Evolutionary conservation across 2,113 vertebrate species (phyloP).

Genomic region (Ornithorhynchus anatinus): DNA sequence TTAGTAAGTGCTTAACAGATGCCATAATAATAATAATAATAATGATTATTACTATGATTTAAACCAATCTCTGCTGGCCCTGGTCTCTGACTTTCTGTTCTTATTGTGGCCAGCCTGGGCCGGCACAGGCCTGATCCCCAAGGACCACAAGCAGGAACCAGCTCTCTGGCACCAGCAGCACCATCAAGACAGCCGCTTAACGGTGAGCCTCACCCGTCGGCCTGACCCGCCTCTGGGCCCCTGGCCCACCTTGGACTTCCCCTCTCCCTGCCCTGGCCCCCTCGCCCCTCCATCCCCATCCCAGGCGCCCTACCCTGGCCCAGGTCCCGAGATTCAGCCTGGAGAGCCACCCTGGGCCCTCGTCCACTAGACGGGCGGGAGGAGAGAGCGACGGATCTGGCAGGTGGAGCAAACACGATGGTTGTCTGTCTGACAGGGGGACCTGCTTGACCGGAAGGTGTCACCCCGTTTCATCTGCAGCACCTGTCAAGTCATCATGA

Average conservation of each 20-base stretch:
- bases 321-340: not conserved
- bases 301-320: not conserved
- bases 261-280: not conserved
- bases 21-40: not conserved
- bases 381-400: too few relatives aligned
- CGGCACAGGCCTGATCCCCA: not conserved
- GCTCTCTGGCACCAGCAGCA: not conserved
- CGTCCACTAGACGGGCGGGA: too few relatives aligned
- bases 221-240: not conserved
- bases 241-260: too few relatives aligned
- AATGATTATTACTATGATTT: not conserved
- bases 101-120: not conserved
- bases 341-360: not conserved
- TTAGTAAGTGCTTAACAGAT: not conserved
- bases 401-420: too few relatives aligned
- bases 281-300: not conserved
- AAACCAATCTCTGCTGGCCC: not conserved
- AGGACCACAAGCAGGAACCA: not conserved
- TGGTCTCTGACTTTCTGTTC: not conserved
- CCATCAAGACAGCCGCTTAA: not conserved
- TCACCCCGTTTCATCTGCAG: accelerated
- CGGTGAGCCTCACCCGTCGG: not conserved
- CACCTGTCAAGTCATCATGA: not conserved
- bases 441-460: not conserved
- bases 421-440: not conserved